Conservation (phyloP, 2,797 vertebrate genomes). For the Moxostoma hubbsi region DNA sequence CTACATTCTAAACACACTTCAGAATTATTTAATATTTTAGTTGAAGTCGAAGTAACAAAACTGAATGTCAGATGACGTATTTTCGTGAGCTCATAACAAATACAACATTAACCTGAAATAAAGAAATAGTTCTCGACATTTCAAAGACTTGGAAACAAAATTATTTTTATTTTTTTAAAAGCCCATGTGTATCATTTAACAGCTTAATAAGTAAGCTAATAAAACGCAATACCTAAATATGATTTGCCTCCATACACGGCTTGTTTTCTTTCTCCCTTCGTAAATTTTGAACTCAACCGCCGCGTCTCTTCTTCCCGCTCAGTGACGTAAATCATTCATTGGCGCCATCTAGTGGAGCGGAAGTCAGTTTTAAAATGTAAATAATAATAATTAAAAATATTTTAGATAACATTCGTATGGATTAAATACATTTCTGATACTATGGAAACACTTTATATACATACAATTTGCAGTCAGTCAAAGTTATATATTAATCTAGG, state of each 20-base stretch:
- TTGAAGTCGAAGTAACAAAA: neutral
- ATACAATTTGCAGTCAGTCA: neutral
- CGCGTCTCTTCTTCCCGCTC: neutral
- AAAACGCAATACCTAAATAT: conserved; percentile 8
- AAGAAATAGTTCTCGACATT: neutral
- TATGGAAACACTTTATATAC: neutral
- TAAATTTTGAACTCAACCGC: conserved; percentile 42
- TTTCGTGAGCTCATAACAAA: neutral
- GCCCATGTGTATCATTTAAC: rapidly evolving
- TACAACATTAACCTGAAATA: neutral
- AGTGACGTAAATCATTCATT: rapidly evolving
- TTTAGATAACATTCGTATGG: neutral
- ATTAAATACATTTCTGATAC: neutral
- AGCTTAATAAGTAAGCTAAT: neutral
- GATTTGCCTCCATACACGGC: conserved; percentile 10
- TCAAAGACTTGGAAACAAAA: neutral
- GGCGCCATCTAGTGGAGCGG: conserved; percentile 8
- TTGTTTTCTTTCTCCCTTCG: neutral
- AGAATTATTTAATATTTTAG: neutral
- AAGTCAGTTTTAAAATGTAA: neutral
- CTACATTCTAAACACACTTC: neutral
- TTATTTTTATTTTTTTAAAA: neutral
- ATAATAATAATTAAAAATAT: neutral
- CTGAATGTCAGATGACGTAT: neutral
- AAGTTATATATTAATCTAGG: neutral